Conservation (phyloP, 2,888 invertebrate genomes). For the Athripsodes cinereus region DNA sequence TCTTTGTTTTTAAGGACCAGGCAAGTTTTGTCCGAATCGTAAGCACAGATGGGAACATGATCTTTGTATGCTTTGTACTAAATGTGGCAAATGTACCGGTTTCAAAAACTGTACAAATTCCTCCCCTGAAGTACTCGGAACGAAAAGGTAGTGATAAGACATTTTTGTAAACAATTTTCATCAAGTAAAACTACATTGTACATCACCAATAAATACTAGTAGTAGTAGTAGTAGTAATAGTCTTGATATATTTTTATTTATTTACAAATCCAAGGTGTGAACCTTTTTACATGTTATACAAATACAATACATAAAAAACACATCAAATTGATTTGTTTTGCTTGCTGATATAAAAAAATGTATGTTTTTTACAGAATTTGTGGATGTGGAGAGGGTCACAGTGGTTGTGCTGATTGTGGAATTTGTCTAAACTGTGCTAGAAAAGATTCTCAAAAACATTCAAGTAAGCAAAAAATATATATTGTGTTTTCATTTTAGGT, state of each 20-base stretch:
- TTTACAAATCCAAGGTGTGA: too few relatives aligned
- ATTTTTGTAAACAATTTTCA: background rate
- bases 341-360: slow-evolving; percentile 7
- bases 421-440: slow-evolving; percentile 81
- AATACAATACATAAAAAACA: too few relatives aligned
- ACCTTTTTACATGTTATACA: too few relatives aligned
- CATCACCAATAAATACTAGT: too few relatives aligned
- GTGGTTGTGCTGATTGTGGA: slow-evolving; percentile 90
- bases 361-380: slow-evolving; percentile 61
- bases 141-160: background rate
- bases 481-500: too few relatives aligned
- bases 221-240: too few relatives aligned
- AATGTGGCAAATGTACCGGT: slow-evolving; percentile 91
- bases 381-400: slow-evolving; percentile 93
- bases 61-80: slow-evolving; percentile 82
- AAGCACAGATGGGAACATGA: slow-evolving; percentile 73
- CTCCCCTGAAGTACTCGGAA: background rate
- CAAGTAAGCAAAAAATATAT: background rate
- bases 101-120: slow-evolving; percentile 53
- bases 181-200: too few relatives aligned
- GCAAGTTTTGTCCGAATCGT: background rate
- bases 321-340: too few relatives aligned
- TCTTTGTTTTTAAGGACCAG: background rate
- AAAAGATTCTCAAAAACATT: background rate
- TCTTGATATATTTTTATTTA: too few relatives aligned